These are phyloP conservation scores for Trichechus manatus DNA, from an alignment of 2,113 vertebrate species.

Conservation along the genomic window DNA sequence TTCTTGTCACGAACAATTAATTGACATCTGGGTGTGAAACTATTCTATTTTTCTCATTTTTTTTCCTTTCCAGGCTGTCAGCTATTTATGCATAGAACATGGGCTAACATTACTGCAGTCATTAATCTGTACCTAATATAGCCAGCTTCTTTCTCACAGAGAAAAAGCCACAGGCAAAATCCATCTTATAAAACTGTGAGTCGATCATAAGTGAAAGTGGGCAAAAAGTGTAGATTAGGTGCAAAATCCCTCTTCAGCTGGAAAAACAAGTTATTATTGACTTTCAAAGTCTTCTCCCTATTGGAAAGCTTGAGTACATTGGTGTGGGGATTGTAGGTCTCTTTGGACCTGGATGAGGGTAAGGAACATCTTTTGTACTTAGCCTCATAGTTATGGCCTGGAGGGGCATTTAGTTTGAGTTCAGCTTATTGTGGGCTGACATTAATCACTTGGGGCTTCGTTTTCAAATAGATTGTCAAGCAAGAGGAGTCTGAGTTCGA, in stretches of 20 bases:
- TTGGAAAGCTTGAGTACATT: background rate
- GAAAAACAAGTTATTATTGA: background rate
- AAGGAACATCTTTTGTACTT: background rate
- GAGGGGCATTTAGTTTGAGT: background rate
- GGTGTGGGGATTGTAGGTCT: background rate
- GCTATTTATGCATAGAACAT: background rate
- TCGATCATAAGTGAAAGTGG: background rate
- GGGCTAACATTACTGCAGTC: background rate
- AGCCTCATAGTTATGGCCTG: background rate
- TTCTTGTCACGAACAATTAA: accelerated
- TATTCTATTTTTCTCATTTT: background rate
- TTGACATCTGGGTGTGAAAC: background rate
- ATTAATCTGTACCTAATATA: background rate
- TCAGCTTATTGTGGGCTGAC: background rate
- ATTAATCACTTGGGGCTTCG: background rate
- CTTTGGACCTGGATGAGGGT: background rate
- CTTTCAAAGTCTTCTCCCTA: background rate
- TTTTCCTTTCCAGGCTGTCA: background rate
- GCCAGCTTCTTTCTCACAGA: background rate
- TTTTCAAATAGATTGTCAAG: background rate
- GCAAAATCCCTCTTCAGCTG: background rate
- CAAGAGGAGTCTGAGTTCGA: background rate
- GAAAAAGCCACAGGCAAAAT: accelerated
- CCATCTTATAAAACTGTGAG: background rate
- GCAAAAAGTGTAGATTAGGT: too few relatives aligned